A percentile compares a stretch with the other conserved stretches of the same genome.
phyloP scores from a whole-genome alignment of 2,888 invertebrate genomes.

The Dastarcus helophoroides region DNA sequence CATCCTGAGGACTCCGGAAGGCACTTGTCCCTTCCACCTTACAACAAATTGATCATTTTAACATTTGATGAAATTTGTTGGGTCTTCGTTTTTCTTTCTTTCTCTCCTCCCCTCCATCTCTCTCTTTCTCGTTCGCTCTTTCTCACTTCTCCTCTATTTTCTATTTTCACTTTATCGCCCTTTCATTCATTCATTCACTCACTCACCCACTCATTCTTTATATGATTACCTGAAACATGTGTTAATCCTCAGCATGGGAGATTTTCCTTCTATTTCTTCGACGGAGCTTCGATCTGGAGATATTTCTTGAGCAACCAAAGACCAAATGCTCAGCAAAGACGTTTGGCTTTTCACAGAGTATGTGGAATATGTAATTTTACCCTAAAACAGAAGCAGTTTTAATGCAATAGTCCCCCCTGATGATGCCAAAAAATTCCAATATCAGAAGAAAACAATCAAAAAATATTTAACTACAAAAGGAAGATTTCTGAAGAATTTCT shows the following conservation, averaged over 20 bases:
- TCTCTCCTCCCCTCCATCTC: too few relatives aligned
- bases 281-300: slow-evolving; percentile 50
- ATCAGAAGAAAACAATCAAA: too few relatives aligned
- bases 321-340: slow-evolving; percentile 47
- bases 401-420: too few relatives aligned
- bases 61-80: slow-evolving; percentile 3
- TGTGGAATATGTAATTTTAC: slow-evolving; percentile 51
- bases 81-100: not conserved
- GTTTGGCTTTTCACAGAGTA: slow-evolving; percentile 48
- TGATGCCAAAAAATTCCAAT: too few relatives aligned
- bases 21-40: slow-evolving; percentile 49
- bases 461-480: too few relatives aligned
- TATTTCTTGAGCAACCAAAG: slow-evolving; percentile 52
- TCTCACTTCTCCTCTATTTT: too few relatives aligned
- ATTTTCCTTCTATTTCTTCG: slow-evolving; percentile 52
- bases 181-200: too few relatives aligned
- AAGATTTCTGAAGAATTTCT: too few relatives aligned
- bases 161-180: too few relatives aligned
- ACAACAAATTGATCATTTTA: too few relatives aligned
- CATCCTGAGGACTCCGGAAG: slow-evolving; percentile 49
- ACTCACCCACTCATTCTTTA: too few relatives aligned
- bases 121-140: too few relatives aligned
- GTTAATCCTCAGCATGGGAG: slow-evolving; percentile 51
- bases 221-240: slow-evolving; percentile 47
- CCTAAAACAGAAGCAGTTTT: slow-evolving; percentile 39